Base-by-base conservation (phyloP, 2,888 invertebrate genomes). In the Tachina fera region DNA sequence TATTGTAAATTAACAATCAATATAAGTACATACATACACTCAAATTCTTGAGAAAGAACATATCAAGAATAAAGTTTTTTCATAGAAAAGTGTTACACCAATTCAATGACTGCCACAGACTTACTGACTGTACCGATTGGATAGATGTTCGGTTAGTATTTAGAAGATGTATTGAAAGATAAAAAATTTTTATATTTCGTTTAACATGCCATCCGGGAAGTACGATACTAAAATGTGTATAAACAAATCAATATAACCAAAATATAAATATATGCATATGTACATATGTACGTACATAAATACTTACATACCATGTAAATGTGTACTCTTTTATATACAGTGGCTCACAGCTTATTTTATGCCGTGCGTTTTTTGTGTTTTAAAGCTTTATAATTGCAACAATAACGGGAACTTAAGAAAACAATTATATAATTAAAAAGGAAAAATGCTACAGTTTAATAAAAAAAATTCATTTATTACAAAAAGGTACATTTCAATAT, bases 141-240 rank as follows among this genome's bases (percentile, higher is more conserved):
- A 39, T 39, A 41, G 10, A 19, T 58, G 41, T 68, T 49, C 10
- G 39, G 22, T 67, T 47, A 41, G 41, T 60, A 68, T 70, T 60
- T 68, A 6, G 16, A 13, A 75, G 31, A 65, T 65, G 45, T n/a
- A 41, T 43, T 19, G 72, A 60, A 58, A 61, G 19, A 10, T 49
- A 78, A 71, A 78, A 87, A 88, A 89, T 91, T 89, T 91, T 90
- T 91, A 88, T 89, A 89, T 88, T 89, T 90, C 90, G 87, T 88
- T 91, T 89, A 91, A 88, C 90, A 89, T 89, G 88, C 90, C 90
- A 90, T 90, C 91, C 90, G 90, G 90, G 90, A 90, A 90, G 91
- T 91, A 88, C 88, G 88, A 89, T 90, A 88, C 88, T 87, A 90
- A 88, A 88, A 89, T 88, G 31, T 31, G 6, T 31, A 88, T 91